These are phyloP conservation scores for Addax nasomaculatus DNA, from an alignment of 2,113 vertebrate genomes.

Conservation along the genomic window DNA sequence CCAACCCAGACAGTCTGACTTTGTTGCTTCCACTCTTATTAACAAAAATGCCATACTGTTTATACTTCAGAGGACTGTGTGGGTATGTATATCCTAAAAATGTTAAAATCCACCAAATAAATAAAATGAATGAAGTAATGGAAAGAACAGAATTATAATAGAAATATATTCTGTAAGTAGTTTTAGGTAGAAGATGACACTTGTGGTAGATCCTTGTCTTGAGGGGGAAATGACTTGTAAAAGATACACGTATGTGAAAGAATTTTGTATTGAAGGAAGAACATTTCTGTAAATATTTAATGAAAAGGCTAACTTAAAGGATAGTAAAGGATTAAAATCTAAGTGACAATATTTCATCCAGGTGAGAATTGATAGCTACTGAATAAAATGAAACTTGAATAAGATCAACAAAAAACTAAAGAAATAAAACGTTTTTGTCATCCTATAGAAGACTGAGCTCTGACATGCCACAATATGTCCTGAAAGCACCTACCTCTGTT, in stretches of 20 bases:
- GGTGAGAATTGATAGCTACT: background rate
- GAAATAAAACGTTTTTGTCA: background rate
- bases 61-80: background rate
- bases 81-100: background rate
- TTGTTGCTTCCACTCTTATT: background rate
- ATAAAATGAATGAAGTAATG: background rate
- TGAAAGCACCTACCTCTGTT: background rate
- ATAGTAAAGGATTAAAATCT: background rate
- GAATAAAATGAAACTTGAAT: slow-evolving; percentile 36
- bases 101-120: background rate
- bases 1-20: background rate
- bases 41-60: background rate
- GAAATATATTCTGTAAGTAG: background rate
- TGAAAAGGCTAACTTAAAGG: slow-evolving; percentile 18
- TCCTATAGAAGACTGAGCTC: background rate
- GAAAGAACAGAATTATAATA: background rate
- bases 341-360: background rate
- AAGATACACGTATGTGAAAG: background rate
- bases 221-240: background rate
- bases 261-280: slow-evolving; percentile 18
- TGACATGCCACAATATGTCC: background rate
- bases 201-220: background rate
- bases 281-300: background rate
- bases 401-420: slow-evolving; percentile 21
- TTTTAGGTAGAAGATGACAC: slow-evolving; percentile 1